Percentiles rank a stretch among this genome's conserved stretches.
phyloP scores from a whole-genome alignment of 2,797 vertebrate genomes.

The Xenentodon cancila region DNA sequence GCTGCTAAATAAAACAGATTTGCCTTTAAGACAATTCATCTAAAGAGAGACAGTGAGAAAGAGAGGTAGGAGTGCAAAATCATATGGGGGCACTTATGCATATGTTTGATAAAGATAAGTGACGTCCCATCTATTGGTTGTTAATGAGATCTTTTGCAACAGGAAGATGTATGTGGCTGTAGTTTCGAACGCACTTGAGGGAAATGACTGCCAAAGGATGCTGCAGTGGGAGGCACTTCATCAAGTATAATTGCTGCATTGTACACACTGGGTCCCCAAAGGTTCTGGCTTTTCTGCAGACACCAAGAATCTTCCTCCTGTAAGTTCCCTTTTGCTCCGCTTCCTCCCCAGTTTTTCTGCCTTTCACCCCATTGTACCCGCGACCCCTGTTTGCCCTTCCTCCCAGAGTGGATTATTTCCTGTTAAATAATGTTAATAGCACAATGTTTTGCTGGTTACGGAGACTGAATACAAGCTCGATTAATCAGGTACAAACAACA shows the following conservation, averaged over 20 bases:
- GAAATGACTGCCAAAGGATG: conserved; percentile 73
- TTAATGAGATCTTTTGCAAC: conserved; percentile 83
- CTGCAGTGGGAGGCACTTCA: conserved; percentile 75
- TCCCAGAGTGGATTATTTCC: conserved; percentile 44
- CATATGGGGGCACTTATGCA: conserved; percentile 77
- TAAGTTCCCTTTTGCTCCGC: conserved; percentile 35
- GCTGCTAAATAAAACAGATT: conserved; percentile 80
- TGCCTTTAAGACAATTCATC: conserved; percentile 83
- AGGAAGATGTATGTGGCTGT: conserved; percentile 72
- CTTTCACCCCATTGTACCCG: conserved; percentile 12
- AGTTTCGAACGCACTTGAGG: conserved; percentile 65
- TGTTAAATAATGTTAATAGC: conserved; percentile 59
- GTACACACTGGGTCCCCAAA: conserved; percentile 74
- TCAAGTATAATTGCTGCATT: conserved; percentile 83
- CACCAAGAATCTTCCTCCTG: conserved; percentile 54
- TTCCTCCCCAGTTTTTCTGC: conserved; percentile 23
- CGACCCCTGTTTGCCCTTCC: conserved; percentile 29
- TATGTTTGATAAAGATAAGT: conserved; percentile 91
- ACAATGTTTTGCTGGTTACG: conserved; percentile 41
- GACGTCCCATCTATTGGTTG: conserved; percentile 83
- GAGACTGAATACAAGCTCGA: conserved; percentile 50
- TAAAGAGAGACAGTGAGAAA: conserved; percentile 16
- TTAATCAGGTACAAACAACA: conserved; percentile 70
- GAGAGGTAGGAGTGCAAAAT: conserved; percentile 33
- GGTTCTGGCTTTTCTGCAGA: conserved; percentile 64